phyloP scores from a whole-genome alignment of 2,888 invertebrate genomes.

The Lepidocyrtinus sp. region DNA sequence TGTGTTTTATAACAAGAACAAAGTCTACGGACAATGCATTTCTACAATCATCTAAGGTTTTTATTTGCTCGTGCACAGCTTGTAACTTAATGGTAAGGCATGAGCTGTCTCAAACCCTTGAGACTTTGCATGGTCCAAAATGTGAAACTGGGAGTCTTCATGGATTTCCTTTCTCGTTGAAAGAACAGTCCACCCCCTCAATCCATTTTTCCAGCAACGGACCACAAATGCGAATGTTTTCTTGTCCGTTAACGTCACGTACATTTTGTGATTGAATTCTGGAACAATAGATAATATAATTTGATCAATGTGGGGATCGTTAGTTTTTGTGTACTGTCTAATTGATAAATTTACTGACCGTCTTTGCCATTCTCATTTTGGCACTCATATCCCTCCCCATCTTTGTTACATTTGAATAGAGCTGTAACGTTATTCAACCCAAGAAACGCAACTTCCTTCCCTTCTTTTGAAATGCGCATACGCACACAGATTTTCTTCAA shows the following conservation, averaged over 20 bases:
- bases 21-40: too few relatives aligned
- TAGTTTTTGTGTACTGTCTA: not conserved
- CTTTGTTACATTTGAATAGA: slow-evolving; percentile 46
- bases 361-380: slow-evolving; percentile 39
- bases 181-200: slow-evolving; percentile 54
- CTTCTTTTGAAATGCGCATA: slow-evolving; percentile 28
- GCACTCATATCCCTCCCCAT: slow-evolving; percentile 54
- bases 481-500: slow-evolving; percentile 54
- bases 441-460: slow-evolving; percentile 27
- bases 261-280: slow-evolving; percentile 60
- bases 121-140: slow-evolving; percentile 59
- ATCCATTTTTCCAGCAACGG: slow-evolving; percentile 58
- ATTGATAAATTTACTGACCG: slow-evolving; percentile 20
- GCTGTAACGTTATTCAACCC: slow-evolving; percentile 49
- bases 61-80: slow-evolving; percentile 46
- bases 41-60: not conserved
- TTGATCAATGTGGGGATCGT: too few relatives aligned
- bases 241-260: slow-evolving; percentile 58
- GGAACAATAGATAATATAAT: not conserved
- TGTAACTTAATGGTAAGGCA: slow-evolving; percentile 58
- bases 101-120: slow-evolving; percentile 62
- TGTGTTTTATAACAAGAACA: too few relatives aligned
- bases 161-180: slow-evolving; percentile 60
- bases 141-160: slow-evolving; percentile 59
- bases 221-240: slow-evolving; percentile 57